Evolutionary conservation across 2,888 invertebrate species (phyloP).

Genomic region (Euzophera pinguis): DNA sequence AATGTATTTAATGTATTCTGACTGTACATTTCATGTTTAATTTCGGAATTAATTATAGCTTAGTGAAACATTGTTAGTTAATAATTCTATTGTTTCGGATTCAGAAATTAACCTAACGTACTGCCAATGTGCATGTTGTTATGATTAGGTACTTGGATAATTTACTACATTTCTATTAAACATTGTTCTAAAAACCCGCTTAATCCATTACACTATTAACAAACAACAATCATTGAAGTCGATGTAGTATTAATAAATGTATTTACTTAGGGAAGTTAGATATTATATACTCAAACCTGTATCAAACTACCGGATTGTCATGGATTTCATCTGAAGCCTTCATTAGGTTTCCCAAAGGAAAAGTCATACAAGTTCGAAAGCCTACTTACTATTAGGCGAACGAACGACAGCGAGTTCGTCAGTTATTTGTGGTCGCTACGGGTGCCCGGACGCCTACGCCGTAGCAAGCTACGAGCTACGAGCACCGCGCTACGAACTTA

Average conservation of each 20-base stretch:
- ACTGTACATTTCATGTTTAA: not conserved
- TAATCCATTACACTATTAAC: too few species aligned
- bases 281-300: too few species aligned
- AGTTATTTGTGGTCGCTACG: slow-evolving; percentile 58
- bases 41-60: not conserved
- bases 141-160: too few species aligned
- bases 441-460: slow-evolving; percentile 59
- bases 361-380: slow-evolving; percentile 40
- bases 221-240: too few species aligned
- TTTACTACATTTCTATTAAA: too few species aligned
- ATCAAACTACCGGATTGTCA: too few species aligned
- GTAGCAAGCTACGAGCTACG: slow-evolving; percentile 36
- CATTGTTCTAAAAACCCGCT: too few species aligned
- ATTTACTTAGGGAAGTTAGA: too few species aligned
- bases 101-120: not conserved
- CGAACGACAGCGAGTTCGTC: slow-evolving; percentile 28
- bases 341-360: slow-evolving; percentile 40
- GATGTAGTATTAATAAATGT: too few species aligned
- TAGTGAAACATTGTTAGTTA: not conserved
- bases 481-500: slow-evolving; percentile 35
- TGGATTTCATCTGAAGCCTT: slow-evolving; percentile 24
- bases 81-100: not conserved
- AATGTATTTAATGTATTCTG: too few species aligned
- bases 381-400: slow-evolving; percentile 39
- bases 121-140: too few species aligned